Evolutionary conservation across 2,888 invertebrate species (phyloP), one percentile per base, ranked within the genome.

Genomic region (Pheosia tremula): DNA sequence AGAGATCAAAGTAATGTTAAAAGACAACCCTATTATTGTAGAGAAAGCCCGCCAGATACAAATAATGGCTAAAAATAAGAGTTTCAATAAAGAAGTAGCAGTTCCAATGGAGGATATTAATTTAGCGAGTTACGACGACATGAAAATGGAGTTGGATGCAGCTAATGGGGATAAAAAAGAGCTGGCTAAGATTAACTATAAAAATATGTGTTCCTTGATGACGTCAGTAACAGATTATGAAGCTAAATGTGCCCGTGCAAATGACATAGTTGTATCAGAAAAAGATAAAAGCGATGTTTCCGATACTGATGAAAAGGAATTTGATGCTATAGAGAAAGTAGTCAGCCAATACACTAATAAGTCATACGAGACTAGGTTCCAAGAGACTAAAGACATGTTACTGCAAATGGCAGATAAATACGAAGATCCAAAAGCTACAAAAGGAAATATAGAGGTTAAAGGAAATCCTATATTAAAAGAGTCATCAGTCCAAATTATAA

Each of bases 31-130:
- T 4, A 83, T 91, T 0, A 83, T 93, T 59, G 81, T 79, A 1
- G 90, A 92, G 68, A 93, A 93, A 75, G 90, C 91, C 8, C 81
- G 84, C 24, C 91, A 92, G 80, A 93, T 93, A 56, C 91, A 93
- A 77, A 91, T 93, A 38, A 67, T 84, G 37, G 76, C 79, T 3
- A 70, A 83, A 36, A 72, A 76, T 36, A 82, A 84, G 37, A 71
- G 67, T 38, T 67, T 57, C 5, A 65, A 70, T n/a, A 86, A 78
- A 59, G 79, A 82, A 54, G 72, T 84, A 39, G 69, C 73, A 13
- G 70, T 93, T 41, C 91, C 92, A 2, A 75, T 92, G 38, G 83
- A 88, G 54, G 80, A 90, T 62, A 83, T 93, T 57, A 85, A 89
- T 64, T 50, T 92, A 59, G 66, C 76, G 50, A 71, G 74, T 9